These are phyloP conservation scores for Cnemophilus loriae DNA, from an alignment of 2,113 vertebrate species.

Conservation along the genomic window DNA sequence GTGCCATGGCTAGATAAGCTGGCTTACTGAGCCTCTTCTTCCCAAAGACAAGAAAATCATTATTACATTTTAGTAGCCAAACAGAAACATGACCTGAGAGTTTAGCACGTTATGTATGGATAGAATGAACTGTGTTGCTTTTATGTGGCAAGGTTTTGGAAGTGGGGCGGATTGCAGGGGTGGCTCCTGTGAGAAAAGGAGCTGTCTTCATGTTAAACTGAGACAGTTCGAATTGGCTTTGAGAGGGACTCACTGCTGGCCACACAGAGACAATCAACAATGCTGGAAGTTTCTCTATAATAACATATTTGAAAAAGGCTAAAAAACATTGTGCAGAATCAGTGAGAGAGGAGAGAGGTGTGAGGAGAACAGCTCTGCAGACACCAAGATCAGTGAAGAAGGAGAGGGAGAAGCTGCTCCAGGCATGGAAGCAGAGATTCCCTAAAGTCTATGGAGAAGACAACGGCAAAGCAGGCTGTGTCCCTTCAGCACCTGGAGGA, in stretches of 20 bases:
- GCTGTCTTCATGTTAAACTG: fast-evolving
- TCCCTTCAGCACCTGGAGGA: fast-evolving
- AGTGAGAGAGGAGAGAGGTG: not conserved
- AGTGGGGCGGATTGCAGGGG: not conserved
- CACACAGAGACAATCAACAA: not conserved
- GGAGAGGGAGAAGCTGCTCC: not conserved
- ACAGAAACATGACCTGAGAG: not conserved
- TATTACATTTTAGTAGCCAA: not conserved
- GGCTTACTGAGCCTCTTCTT: not conserved
- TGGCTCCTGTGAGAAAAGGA: not conserved
- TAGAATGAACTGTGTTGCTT: not conserved
- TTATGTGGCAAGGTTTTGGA: not conserved
- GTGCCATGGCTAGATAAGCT: fast-evolving
- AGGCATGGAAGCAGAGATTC: fast-evolving
- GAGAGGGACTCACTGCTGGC: not conserved
- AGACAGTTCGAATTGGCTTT: too few relatives aligned
- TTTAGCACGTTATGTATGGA: not conserved
- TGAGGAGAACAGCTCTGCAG: not conserved
- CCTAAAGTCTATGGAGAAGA: not conserved
- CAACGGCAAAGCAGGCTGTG: not conserved
- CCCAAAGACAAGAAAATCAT: not conserved
- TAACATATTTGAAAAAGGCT: not conserved
- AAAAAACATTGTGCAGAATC: not conserved
- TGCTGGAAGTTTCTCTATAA: too few relatives aligned
- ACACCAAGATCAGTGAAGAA: not conserved